phyloP scores from a whole-genome alignment of 2,113 vertebrate genomes.

The Laterallus jamaicensis region DNA sequence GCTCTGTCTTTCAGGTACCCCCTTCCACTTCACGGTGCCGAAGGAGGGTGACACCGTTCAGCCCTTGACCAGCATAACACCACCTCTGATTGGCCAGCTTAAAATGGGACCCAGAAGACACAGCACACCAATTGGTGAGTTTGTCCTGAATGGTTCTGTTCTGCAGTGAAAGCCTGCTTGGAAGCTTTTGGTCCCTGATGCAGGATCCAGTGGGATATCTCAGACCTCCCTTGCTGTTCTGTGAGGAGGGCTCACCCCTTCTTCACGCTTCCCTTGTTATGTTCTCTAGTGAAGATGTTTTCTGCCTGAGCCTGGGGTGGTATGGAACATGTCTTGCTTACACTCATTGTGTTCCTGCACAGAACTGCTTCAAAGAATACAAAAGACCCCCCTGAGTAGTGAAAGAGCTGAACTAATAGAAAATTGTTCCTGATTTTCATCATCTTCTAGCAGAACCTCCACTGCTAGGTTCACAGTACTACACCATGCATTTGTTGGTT shows the following conservation, averaged over 20 bases:
- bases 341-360: not conserved
- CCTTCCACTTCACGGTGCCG: conserved; percentile 88
- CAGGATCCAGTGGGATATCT: not conserved
- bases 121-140: conserved; percentile 97
- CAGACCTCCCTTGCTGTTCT: not conserved
- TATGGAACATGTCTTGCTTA: not conserved
- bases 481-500: not conserved
- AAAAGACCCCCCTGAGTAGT: not conserved
- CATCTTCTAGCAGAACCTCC: not conserved
- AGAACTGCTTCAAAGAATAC: not conserved
- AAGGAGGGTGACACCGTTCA: conserved; percentile 89
- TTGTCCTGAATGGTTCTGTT: not conserved
- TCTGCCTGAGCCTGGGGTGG: not conserved
- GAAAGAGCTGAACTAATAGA: not conserved
- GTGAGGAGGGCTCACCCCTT: not conserved
- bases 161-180: not conserved
- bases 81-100: conserved; percentile 85
- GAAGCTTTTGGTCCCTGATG: not conserved
- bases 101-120: conserved; percentile 91
- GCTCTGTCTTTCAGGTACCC: conserved; percentile 78
- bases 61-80: conserved; percentile 80
- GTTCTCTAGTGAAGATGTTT: not conserved
- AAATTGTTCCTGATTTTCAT: not conserved
- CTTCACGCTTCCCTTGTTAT: not conserved
- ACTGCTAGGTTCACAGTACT: not conserved